Base-by-base conservation (phyloP, 2,797 vertebrate species). In the Tenualosa thibaudeaui region DNA sequence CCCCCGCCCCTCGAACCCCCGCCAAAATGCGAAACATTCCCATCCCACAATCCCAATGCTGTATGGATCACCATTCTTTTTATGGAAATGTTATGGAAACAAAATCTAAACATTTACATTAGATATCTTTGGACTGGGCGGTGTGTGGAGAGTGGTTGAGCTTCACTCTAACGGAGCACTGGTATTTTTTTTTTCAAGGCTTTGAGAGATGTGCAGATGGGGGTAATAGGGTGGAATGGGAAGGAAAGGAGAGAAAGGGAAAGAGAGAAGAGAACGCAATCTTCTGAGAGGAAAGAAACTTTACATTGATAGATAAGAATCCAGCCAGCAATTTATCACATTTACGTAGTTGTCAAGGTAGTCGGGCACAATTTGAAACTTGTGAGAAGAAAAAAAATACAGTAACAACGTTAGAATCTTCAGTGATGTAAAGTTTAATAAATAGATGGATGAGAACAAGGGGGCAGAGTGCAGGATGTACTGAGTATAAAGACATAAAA, bases 31-130 rank as follows among this genome's bases (percentile, higher is more conserved):
- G 82, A 84, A 81, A 84, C 68, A 86, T 71, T 82, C 83, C 81
- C 84, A 88, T 92, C 88, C 90, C 90, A 90, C 89, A 8, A 89
- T 88, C 86, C 87, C 85, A 53, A 84, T 60, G 86, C 90, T 83
- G 88, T 90, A 93, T 89, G 88, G 85, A 91, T 85, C 58, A 49
- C 68, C 86, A 90, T 92, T 92, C 95, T 95, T 94, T 94, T 95
- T 94, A 95, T 95, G 95, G 95, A 94, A 95, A 95, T 95, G 95
- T 95, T 95, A 95, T 94, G 93, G 93, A 95, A 94, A 92, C 90
- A 88, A 92, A 95, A 95, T 91, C 92, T 95, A 96, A 96, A 96
- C 94, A 96, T 96, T 95, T 95, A 95, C 93, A 95, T 94, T 93
- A 94, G 91, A 93, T 90, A 93, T 91, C 93, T 94, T 92, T 90